These are phyloP conservation scores for Lepidotrigona ventralis DNA, from an alignment of 1,140 invertebrate genomes.

Conservation along the genomic window DNA sequence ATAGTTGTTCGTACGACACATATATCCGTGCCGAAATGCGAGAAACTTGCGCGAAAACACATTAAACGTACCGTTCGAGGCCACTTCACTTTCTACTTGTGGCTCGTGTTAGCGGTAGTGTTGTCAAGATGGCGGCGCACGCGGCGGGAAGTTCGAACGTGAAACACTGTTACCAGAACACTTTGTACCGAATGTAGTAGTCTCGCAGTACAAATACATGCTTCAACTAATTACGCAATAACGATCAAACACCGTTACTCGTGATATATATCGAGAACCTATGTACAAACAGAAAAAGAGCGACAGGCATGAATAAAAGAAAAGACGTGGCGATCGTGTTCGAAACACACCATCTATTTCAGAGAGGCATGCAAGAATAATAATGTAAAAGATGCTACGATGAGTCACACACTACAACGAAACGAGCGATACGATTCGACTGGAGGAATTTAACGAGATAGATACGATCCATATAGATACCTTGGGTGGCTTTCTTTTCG, in stretches of 20 bases:
- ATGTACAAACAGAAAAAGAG: not conserved
- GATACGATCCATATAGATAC: constrained; percentile 77
- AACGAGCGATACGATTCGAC: not conserved
- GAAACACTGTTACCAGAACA: not conserved
- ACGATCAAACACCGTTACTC: not conserved
- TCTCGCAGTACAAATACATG: not conserved
- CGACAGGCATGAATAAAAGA: not conserved
- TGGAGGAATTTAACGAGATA: constrained; percentile 17
- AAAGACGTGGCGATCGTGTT: not conserved
- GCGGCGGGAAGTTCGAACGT: not conserved
- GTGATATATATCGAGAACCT: not conserved
- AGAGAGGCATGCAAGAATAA: not conserved
- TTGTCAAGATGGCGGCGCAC: constrained; percentile 9
- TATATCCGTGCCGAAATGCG: not conserved
- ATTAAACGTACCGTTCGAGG: too few relatives aligned
- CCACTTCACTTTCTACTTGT: not conserved
- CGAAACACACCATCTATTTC: not conserved
- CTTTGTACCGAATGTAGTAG: not conserved
- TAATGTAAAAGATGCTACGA: not conserved
- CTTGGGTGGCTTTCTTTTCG: constrained; percentile 88
- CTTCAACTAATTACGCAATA: not conserved
- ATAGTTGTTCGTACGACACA: not conserved
- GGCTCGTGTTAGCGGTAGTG: not conserved
- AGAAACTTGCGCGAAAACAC: not conserved
- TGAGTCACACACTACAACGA: not conserved